Conservation (phyloP, 2,888 invertebrate genomes). For the Leucozona laternaria region DNA sequence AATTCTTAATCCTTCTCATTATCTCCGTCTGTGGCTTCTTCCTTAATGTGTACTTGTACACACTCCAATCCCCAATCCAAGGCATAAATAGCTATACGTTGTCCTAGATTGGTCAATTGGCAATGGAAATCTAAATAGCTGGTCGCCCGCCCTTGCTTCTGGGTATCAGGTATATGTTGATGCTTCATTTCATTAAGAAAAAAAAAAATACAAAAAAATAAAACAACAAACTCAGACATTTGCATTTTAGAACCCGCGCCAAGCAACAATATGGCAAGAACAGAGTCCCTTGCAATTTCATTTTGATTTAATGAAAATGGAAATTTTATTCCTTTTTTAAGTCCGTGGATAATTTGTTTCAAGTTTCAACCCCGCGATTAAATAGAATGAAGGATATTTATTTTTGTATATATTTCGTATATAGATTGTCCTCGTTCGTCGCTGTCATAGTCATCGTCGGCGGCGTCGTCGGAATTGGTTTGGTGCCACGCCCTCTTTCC, state of each 20-base stretch:
- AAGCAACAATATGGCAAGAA: constrained; percentile 51
- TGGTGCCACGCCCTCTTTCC: neutral
- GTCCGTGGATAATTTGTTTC: constrained; percentile 41
- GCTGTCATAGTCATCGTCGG: neutral
- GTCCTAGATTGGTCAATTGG: neutral
- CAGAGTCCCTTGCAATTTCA: constrained; percentile 40
- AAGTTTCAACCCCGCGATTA: constrained; percentile 20
- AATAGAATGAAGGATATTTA: constrained; percentile 30
- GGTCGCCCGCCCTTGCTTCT: neutral
- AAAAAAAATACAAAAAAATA: constrained; percentile 6
- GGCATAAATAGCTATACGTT: neutral
- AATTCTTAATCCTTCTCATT: constrained; percentile 50
- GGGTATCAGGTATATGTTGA: constrained; percentile 54
- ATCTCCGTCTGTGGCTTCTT: constrained; percentile 29
- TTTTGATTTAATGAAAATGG: constrained; percentile 65
- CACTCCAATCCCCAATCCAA: neutral
- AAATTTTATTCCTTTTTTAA: constrained; percentile 60
- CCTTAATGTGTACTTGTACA: neutral
- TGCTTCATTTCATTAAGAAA: constrained; percentile 53
- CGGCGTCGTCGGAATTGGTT: constrained; percentile 2
- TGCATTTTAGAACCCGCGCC: constrained; percentile 37
- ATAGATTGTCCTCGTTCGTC: constrained; percentile 47
- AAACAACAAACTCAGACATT: constrained; percentile 17
- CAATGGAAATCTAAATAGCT: constrained; percentile 2
- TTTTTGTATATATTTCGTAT: constrained; percentile 53